Base-by-base conservation (phyloP, 2,888 invertebrate species). In the Amblyjoppa proteus region DNA sequence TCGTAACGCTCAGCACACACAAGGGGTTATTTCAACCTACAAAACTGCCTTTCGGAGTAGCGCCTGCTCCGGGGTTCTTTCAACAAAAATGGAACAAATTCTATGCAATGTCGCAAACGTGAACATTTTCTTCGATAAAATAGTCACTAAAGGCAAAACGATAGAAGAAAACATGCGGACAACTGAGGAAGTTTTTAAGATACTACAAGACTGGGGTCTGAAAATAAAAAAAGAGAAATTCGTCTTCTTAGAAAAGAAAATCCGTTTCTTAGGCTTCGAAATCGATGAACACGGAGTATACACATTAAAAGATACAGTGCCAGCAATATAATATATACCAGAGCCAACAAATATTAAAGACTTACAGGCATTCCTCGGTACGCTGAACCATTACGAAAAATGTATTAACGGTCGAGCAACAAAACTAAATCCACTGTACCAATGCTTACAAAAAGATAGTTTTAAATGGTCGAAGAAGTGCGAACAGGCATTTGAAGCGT, bases 41-140 rank as follows among this genome's bases (percentile, higher is more conserved):
- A 11, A 77, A 78, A 38, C 45, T 84, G 31, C 5, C 64, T 13
- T 84, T 71, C 31, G 86, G 82, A 2, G 53, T 84, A 11, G 66
- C 82, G 5, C 81, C 81, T 20, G 85, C 75, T 0, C 84, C 85
- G 3, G 81, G 85, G 0, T 83, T 51, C 11, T 87, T 87, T 41
- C 84, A 81, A n/a, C 76, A 61, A 38, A 16, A 71, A n/a, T 87
- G 81, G 70, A 70, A n/a, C 49, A 78, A 71, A 56, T 86, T 7
- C 56, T 83, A 11, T 49, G 64, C 6, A 78, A 56, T 5, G 73
- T 87, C 34, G 68, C 58, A 45, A 68, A 78, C 13, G 68, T 80
- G 6, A 61, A 64, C 5, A 68, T 81, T 4, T 69, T 77, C 28
- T 41, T 83, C 9, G 83, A 86, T 49, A 77, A 81, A 51, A 81